phyloP scores from a whole-genome alignment of 2,888 invertebrate species.

The Plebejus anna region DNA sequence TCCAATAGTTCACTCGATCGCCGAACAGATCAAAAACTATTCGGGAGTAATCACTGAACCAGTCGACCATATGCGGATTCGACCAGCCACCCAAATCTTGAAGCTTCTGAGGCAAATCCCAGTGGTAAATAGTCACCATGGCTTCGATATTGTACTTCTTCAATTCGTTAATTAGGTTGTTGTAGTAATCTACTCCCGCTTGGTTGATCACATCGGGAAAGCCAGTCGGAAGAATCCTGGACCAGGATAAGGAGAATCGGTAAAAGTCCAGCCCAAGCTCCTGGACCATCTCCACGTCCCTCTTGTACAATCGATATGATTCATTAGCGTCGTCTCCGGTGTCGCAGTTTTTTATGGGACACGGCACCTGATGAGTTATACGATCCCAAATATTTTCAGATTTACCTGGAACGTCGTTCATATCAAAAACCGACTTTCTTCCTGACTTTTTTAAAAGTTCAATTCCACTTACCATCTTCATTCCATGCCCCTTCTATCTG shows the following conservation, averaged over 20 bases:
- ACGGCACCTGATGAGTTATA: constrained; percentile 61
- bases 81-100: constrained; percentile 71
- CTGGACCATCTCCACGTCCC: constrained; percentile 60
- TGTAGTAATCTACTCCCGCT: constrained; percentile 45
- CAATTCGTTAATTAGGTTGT: constrained; percentile 69
- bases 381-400: constrained; percentile 80
- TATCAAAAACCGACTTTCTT: not conserved
- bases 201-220: constrained; percentile 67
- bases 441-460: not conserved
- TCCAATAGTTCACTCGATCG: constrained; percentile 64
- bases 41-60: constrained; percentile 58
- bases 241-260: constrained; percentile 79
- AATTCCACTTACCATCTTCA: constrained; percentile 49
- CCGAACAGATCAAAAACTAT: constrained; percentile 55
- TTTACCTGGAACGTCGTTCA: constrained; percentile 53
- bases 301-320: constrained; percentile 75
- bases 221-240: constrained; percentile 78
- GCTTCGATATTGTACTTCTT: constrained; percentile 76
- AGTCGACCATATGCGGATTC: constrained; percentile 53
- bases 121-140: constrained; percentile 69
- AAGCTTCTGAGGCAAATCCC: constrained; percentile 64
- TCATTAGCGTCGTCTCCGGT: constrained; percentile 79
- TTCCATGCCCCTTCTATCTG: constrained; percentile 77
- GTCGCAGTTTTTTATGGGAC: constrained; percentile 66
- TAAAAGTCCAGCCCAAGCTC: constrained; percentile 61